Conservation (phyloP, 2,888 invertebrate species). For the Tenthredo amoena region DNA sequence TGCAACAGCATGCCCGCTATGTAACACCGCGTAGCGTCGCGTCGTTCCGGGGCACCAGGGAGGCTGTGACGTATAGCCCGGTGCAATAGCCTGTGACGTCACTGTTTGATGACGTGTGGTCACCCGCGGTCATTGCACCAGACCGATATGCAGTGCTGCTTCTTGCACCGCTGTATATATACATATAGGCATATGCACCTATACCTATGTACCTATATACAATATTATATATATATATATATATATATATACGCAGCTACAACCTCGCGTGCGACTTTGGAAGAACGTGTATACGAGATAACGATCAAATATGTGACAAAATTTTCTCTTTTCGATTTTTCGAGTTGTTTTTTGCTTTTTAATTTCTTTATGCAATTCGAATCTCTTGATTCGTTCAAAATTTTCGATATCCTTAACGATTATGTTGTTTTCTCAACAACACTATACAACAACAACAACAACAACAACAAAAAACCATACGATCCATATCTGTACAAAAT, state of each 20-base stretch:
- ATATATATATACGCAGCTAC: neutral
- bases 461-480: no score
- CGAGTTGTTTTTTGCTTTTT: neutral
- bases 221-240: neutral
- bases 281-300: neutral
- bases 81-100: constrained; percentile 72
- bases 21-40: constrained; percentile 11
- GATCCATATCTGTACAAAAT: no score
- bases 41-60: neutral
- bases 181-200: neutral
- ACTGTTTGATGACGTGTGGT: constrained; percentile 78
- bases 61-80: constrained; percentile 31
- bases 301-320: neutral
- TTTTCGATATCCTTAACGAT: no score
- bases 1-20: constrained; percentile 3
- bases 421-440: no score
- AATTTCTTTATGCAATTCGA: neutral
- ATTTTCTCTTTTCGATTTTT: neutral
- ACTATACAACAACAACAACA: no score
- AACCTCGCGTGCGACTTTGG: neutral
- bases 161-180: constrained; percentile 16
- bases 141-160: neutral
- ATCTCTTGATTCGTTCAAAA: neutral
- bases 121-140: constrained; percentile 78
- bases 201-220: neutral